These are phyloP conservation scores for Apis dorsata DNA, from an alignment of 1,140 invertebrate species.

Conservation along the genomic window DNA sequence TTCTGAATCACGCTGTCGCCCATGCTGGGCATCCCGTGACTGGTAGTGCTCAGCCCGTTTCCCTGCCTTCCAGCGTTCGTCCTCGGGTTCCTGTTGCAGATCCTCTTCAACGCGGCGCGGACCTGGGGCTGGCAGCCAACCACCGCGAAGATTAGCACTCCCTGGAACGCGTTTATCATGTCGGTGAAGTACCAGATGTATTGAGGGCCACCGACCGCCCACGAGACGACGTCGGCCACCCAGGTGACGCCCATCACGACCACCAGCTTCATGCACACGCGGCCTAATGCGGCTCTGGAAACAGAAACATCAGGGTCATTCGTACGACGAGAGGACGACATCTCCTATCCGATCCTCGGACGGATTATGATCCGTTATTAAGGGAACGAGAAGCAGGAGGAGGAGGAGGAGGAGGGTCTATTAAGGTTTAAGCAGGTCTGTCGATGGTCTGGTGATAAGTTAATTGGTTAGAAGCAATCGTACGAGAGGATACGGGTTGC, in stretches of 20 bases:
- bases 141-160: constrained; percentile 93
- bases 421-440: not conserved
- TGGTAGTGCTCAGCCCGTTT: constrained; percentile 82
- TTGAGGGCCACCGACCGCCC: constrained; percentile 86
- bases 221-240: constrained; percentile 90
- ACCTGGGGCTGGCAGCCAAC: constrained; percentile 93
- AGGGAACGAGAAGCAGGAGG: no score
- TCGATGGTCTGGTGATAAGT: not conserved
- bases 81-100: constrained; percentile 82
- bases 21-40: constrained; percentile 88
- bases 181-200: constrained; percentile 90
- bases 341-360: no score
- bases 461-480: not conserved
- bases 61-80: constrained; percentile 79
- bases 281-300: constrained; percentile 86
- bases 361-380: not conserved
- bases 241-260: constrained; percentile 93
- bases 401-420: not conserved
- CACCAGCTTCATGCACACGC: constrained; percentile 90
- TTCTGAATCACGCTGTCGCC: constrained; percentile 87
- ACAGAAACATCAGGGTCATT: not conserved
- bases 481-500: constrained; percentile 4
- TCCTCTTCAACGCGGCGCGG: constrained; percentile 84
- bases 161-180: constrained; percentile 90
- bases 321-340: no score